Base-by-base conservation (phyloP, 2,888 invertebrate species). In the Xylota sylvarum region DNA sequence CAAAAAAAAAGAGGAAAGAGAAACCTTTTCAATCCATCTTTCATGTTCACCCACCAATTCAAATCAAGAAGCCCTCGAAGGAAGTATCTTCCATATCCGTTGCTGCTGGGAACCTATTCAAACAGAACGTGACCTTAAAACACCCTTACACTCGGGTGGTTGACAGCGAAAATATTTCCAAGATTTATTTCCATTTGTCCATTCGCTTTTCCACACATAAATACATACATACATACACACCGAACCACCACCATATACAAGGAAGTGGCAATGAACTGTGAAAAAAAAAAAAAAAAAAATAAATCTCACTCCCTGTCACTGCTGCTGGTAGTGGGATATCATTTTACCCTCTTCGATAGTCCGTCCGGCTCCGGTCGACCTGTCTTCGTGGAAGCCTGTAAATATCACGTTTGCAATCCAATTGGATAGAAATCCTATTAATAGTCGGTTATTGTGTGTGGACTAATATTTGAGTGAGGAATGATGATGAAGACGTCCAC, bases 81-180 rank as follows among this genome's bases (percentile, higher is more conserved):
- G 62, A 32, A 35, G 43, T 55, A 6, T 56, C 30, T 55, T 4
- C 43, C 48, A 14, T 17, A 14, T 19, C 23, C 32, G 37, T n/a
- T 50, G 6, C 19, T 50, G 64, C 52, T 52, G 77, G 52, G 37
- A 67, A 48, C 67, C 79, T 56, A 79, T 79, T 62, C 73, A 78
- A 85, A 85, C 58, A 85, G 74, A 80, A 85, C 80, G 84, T 85
- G 76, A 85, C 74, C 84, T 85, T 76, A 80, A 76, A 70, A 74
- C 52, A 74, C 52, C 60, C 74, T 55, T 50, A 55, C 60, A 23
- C 69, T 64, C 43, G 55, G 43, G 50, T 74, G 43, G 56, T 74
- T 79, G 79, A 74, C 79, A 84, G 62, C 56, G 35, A 80, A 70
- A 76, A 82, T 69, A 73, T 74, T 60, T 69, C 19, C 48, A 79